Evolutionary conservation across 1,140 invertebrate species (phyloP), one percentile per base, ranked within the genome.

Genomic region (Amyelois transitella): DNA sequence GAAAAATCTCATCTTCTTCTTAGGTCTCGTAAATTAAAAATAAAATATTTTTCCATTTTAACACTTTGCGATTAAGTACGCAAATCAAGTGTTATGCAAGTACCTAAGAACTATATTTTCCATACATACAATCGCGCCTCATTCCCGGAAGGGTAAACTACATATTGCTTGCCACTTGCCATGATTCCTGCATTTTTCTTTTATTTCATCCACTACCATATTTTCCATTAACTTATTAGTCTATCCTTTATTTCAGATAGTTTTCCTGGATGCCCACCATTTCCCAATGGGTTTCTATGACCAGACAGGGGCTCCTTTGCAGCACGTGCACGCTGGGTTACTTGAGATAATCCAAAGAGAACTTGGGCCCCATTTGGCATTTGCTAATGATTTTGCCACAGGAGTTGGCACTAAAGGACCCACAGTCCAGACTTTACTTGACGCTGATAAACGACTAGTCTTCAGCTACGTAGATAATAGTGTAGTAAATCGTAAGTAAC

Each of bases 251-350:
- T 69, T 68, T 43, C 63, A 89, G 88, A 88, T 94, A 6, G 88
- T 94, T 0, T 91, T 94, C 57, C 75, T 94, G 21, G 94, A 94
- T 65, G 91, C 94, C 50, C 92, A 93, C 61, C 90, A 93, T 63
- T 94, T 94, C 77, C 93, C 93, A 4, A 90, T 93, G 20, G 93
- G 93, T 3, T 91, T 93, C 56, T 90, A 91, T 51, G 63, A 86
- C 8, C 66, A 71, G 10, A 70, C 81, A 32, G 78, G 82, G 1
- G 56, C 68, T 0, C 90, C 90, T 1, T 88, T 90, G 17, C 69
- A 74, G 2, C 72, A 63, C 5, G 88, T 91, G 1, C 93, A 94
- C 70, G 69, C 80, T 0, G 84, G 89, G 38, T 79, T 95, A 1
- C 77, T 92, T 1, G 81, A 90, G 38, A 81, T 93, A 32, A 70